These are phyloP conservation scores for Columba livia DNA, from an alignment of 2,113 vertebrate genomes.

Conservation along the genomic window DNA sequence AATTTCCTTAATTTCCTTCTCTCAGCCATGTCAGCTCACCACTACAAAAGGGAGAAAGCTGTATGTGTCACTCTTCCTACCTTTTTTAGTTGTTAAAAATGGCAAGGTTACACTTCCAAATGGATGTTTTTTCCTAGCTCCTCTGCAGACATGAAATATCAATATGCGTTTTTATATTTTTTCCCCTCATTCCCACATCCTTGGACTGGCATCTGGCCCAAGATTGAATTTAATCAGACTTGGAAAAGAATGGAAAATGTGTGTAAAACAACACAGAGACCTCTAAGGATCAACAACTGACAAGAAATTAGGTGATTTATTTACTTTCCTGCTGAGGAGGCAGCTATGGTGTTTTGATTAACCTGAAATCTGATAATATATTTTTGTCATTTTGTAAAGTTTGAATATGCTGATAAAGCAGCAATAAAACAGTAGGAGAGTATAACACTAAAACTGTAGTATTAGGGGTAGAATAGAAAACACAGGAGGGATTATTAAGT, in stretches of 20 bases:
- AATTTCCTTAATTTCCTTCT: background rate
- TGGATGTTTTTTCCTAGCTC: background rate
- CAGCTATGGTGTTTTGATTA: slow-evolving; percentile 6
- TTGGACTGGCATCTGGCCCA: background rate
- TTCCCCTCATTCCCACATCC: background rate
- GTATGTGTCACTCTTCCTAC: background rate
- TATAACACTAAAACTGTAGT: background rate
- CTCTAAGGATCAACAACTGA: background rate
- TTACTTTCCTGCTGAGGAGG: background rate
- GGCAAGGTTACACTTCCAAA: background rate
- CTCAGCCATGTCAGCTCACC: background rate
- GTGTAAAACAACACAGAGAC: background rate
- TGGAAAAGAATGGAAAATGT: background rate
- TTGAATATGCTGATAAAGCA: slow-evolving; percentile 3
- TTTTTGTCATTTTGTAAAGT: slow-evolving; percentile 21
- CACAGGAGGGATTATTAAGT: background rate
- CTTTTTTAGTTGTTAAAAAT: background rate
- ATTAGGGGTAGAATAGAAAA: background rate
- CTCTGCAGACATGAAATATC: background rate
- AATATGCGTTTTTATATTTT: background rate
- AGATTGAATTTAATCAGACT: background rate
- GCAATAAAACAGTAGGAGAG: background rate
- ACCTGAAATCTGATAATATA: background rate
- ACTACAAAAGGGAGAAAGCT: background rate
- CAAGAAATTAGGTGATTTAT: background rate